Evolutionary conservation across 2,888 invertebrate genomes (phyloP), one percentile per base, ranked within the genome.

Genomic region (Dynastes hyllus): DNA sequence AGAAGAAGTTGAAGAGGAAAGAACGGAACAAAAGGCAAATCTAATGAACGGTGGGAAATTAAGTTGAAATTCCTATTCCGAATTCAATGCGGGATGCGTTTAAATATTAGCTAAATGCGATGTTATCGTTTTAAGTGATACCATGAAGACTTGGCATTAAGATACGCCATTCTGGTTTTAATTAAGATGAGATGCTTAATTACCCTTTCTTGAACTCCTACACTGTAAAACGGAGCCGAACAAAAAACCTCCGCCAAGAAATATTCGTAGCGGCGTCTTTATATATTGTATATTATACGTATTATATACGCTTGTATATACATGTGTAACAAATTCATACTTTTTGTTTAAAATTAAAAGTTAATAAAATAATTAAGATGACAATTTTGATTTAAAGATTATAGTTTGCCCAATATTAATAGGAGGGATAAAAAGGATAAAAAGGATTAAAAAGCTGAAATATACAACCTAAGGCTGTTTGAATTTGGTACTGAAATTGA

Each of bases 151-250:
- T 84, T 82, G 82, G 84, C 82, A 84, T 83, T 86, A 86, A 86
- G 86, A 85, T 85, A 84, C 86, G 85, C 86, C 85, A 84, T 87
- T 87, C 85, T 84, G 82, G 83, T 83, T 85, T 86, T 87, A 87
- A 87, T 87, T 87, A 87, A 85, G 87, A 87, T 86, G 87, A 84
- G 86, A 87, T 87, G 87, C 87, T 87, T 87, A 87, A 87, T 87
- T 87, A 84, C 86, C 73, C 80, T 76, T 69, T 78, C 78, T 53
- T 63, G 78, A 61, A 37, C 71, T 77, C 67, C 75, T 82, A 82
- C 82, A 82, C 83, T 82, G 83, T 79, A 77, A 82, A 75, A 61
- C 45, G 45, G 45, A 50, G 22, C 27, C 4, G 22, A 3, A 63
- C 45, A 75, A 75, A 80, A 78, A 81, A 29, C 6, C n/a, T 29